Evolutionary conservation across 2,888 invertebrate genomes (phyloP).

Genomic region (Himalopsyche kuldschensis): DNA sequence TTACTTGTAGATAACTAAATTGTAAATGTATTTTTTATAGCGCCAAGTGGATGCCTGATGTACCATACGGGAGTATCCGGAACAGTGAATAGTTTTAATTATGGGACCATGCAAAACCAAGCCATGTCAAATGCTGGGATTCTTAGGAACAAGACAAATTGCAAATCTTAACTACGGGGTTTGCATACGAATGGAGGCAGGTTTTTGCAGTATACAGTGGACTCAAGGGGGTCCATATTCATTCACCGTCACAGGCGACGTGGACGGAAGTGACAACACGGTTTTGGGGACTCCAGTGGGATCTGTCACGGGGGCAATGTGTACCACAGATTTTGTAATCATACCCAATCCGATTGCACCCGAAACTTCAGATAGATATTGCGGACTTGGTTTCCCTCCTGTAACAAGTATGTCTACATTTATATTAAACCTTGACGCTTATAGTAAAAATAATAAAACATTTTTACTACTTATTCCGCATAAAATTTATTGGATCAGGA

Average conservation of each 20-base stretch:
- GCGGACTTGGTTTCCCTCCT: constrained; percentile 67
- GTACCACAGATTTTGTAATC: constrained; percentile 73
- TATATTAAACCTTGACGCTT: too few relatives aligned
- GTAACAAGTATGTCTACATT: constrained; percentile 61
- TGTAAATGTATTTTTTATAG: constrained; percentile 49
- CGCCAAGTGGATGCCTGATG: constrained; percentile 78
- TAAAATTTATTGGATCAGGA: too few relatives aligned
- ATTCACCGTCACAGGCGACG: constrained; percentile 73
- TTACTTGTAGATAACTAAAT: not conserved
- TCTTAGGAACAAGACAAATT: constrained; percentile 70
- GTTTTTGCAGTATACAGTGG: constrained; percentile 68
- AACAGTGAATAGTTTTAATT: constrained; percentile 76
- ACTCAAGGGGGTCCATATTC: constrained; percentile 55
- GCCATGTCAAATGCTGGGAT: constrained; percentile 50
- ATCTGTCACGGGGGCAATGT: constrained; percentile 62
- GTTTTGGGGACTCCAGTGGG: constrained; percentile 61
- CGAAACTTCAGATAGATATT: constrained; percentile 67
- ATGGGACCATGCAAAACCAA: constrained; percentile 65
- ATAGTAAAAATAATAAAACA: too few relatives aligned
- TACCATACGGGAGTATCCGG: constrained; percentile 67
- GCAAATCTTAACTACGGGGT: constrained; percentile 75
- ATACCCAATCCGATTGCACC: constrained; percentile 68
- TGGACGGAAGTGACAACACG: constrained; percentile 64
- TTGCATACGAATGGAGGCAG: constrained; percentile 73
- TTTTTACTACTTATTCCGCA: too few relatives aligned